phyloP scores from a whole-genome alignment of 2,113 vertebrate genomes.

The Lathamus discolor region DNA sequence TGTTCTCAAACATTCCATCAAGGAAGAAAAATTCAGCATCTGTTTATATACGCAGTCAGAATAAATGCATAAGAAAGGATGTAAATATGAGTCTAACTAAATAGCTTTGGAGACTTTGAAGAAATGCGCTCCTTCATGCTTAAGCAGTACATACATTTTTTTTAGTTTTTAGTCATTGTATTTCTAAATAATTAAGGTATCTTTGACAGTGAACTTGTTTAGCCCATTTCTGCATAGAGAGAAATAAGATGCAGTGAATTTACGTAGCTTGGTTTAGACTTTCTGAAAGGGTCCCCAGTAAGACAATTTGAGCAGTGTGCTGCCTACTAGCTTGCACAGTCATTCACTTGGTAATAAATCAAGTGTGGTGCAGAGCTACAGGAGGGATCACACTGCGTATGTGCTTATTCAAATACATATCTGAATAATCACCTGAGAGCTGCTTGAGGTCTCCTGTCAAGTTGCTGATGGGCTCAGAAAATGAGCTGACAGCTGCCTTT shows the following conservation, averaged over 20 bases:
- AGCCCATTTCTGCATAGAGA: background rate
- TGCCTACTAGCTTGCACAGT: fast-evolving
- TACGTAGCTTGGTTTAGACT: background rate
- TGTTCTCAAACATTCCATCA: background rate
- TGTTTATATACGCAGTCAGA: background rate
- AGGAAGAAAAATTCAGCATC: background rate
- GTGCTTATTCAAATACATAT: background rate
- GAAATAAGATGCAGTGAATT: background rate
- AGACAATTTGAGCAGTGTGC: background rate
- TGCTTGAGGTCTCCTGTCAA: background rate
- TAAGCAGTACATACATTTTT: background rate
- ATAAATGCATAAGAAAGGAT: background rate
- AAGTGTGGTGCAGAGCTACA: fast-evolving
- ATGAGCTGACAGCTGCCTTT: background rate
- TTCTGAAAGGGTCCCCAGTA: background rate
- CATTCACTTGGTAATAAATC: background rate
- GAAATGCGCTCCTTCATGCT: background rate
- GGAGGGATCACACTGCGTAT: background rate
- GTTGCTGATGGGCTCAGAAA: background rate
- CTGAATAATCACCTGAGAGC: background rate
- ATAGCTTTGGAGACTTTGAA: background rate
- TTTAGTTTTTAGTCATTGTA: background rate
- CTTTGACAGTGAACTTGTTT: background rate
- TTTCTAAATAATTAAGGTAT: background rate
- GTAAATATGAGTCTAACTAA: background rate